These are phyloP conservation scores for Venturia canescens DNA, from an alignment of 1,140 invertebrate species.

Conservation along the genomic window DNA sequence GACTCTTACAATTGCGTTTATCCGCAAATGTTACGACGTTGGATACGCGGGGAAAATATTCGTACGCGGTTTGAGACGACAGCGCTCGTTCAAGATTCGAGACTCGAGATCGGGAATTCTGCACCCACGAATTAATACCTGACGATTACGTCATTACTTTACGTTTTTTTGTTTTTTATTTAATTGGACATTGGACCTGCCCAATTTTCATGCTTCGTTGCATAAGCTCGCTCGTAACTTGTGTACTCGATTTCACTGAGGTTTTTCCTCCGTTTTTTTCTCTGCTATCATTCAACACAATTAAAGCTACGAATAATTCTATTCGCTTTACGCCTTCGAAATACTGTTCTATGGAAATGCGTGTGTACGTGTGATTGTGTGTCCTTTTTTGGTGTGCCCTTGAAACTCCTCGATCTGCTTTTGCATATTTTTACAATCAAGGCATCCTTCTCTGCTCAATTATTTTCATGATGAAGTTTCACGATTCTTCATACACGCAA, in stretches of 20 bases:
- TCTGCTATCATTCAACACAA: neutral
- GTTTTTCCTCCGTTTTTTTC: neutral
- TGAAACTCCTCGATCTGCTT: slow-evolving; percentile 24
- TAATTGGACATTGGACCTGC: neutral
- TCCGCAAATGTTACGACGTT: neutral
- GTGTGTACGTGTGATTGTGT: slow-evolving; percentile 15
- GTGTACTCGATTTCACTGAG: neutral
- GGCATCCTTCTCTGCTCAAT: neutral
- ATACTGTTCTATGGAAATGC: slow-evolving; percentile 41
- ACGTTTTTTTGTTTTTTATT: neutral
- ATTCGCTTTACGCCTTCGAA: slow-evolving; percentile 10
- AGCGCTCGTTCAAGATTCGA: too few species aligned
- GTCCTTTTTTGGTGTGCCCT: slow-evolving; percentile 28
- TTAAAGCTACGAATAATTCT: neutral
- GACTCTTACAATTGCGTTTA: slow-evolving; percentile 4
- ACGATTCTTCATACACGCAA: slow-evolving; percentile 43
- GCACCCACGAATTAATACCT: slow-evolving; percentile 18
- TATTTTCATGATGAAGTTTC: neutral
- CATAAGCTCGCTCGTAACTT: slow-evolving; percentile 28
- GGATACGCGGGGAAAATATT: slow-evolving; percentile 18
- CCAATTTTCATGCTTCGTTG: slow-evolving; percentile 20
- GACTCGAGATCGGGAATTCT: neutral
- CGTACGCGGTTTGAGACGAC: slow-evolving; percentile 24
- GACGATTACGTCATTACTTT: neutral
- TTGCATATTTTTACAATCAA: slow-evolving; percentile 34